Evolutionary conservation across 1,140 invertebrate species (phyloP), one percentile per base, ranked within the genome.

Genomic region (Probaryconus sp.): DNA sequence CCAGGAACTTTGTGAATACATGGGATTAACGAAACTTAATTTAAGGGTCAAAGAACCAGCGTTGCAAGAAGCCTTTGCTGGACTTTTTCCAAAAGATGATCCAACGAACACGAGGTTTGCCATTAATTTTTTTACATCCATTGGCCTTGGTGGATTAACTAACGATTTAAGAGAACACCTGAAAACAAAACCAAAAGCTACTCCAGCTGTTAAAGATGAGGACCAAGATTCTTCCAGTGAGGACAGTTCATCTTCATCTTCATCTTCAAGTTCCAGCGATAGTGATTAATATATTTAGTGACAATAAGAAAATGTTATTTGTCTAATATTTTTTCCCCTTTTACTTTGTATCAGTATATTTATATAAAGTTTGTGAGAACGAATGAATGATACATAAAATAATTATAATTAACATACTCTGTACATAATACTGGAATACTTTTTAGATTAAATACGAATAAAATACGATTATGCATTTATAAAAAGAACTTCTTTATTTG

Each of bases 71-170:
- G 94, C 94, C 20, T 98, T 99, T 88, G 92, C 94, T 61, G 98
- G 98, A 0, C 83, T 99, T 6, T 97, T 99, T 87, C 98, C 98
- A 0, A 90, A 95, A 61, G 97, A 99, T 85, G 95, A 98, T 89
- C 97, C 98, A 0, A 93, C 95, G 81, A 97, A 99, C 85, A 99
- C 97, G 0, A 89, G 98, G 80, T 99, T 99, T 89, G 95, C 98
- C 0, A 99, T 99, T 37, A 99, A 99, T 82, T 99, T 99, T 87
- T 99, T 99, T 83, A 99, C 98, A 0, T 97, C 97, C 0, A 99
- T 99, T 85, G 98, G 98, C 76, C 89, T 99, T 11, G 98, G 98
- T 53, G 97, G 97, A 0, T 87, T 99, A 0, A 99, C 98, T 88
- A 96, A 98, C 89, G 96, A 97, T 79, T 87, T 98, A 9, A 87